Base-by-base conservation (phyloP, 92 coral and sea anemone genomes). In the Muricea muricata region DNA sequence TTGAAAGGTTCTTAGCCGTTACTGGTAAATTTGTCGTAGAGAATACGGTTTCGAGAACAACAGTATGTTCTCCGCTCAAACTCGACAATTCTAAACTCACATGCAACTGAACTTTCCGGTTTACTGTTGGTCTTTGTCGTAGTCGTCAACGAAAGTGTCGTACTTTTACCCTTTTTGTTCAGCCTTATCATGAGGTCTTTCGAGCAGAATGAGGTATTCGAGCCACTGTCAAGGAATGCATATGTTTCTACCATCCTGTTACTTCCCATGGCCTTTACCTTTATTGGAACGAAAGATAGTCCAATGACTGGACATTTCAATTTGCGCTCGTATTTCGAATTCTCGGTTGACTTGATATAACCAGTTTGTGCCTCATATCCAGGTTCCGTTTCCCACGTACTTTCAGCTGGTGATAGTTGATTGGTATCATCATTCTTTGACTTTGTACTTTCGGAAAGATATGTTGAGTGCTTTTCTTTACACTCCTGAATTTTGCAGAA, bases 401-500 rank as follows among this genome's bases (percentile, higher is more conserved):
- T n/a, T n/a, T n/a, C n/a, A n/a, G n/a, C n/a, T n/a, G n/a, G n/a
- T n/a, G n/a, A n/a, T n/a, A n/a, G n/a, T n/a, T n/a, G n/a, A n/a
- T n/a, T n/a, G n/a, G n/a, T n/a, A n/a, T n/a, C n/a, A n/a, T n/a
- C n/a, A n/a, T n/a, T n/a, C n/a, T n/a, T n/a, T n/a, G n/a, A n/a
- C n/a, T n/a, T n/a, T n/a, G n/a, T n/a, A n/a, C n/a, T n/a, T n/a
- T n/a, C n/a, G n/a, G n/a, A n/a, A 15, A 88, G 90, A 42, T 79
- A 88, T 0, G 90, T 87, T 20, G 91, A 91, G 41, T 91, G 87
- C 65, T 87, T 87, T 33, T 52, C 78, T 23, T 12, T 50, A 41
- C 93, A 91, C 32, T 81, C 88, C 8, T 85, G 80, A 1, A 91
- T 84, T 10, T 75, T 72, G 54, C 88, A 91, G 48, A 88, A 88